Conservation (phyloP, 2,888 invertebrate genomes). For the Alentia gelatinosa region DNA sequence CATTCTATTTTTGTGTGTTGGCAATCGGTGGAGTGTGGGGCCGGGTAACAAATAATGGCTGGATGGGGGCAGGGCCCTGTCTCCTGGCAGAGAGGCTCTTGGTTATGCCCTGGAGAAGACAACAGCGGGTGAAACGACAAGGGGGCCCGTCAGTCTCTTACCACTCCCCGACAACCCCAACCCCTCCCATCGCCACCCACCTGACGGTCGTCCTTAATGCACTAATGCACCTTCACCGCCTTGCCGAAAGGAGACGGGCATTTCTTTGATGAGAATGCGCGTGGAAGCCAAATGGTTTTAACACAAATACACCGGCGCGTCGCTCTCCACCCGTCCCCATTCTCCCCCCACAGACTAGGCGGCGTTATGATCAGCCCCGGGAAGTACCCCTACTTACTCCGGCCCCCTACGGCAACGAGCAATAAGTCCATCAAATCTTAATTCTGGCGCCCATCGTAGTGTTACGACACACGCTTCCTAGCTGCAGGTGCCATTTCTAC, state of each 20-base stretch:
- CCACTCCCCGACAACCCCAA: not conserved
- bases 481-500: not conserved
- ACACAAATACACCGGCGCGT: not conserved
- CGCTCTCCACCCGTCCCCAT: not conserved
- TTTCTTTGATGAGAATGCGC: conserved; percentile 33
- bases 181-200: not conserved
- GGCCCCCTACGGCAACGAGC: not conserved
- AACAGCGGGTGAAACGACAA: not conserved
- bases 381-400: not conserved
- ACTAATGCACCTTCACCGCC: conserved; percentile 25
- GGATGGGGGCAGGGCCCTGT: not conserved
- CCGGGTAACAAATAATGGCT: not conserved
- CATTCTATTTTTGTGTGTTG: not conserved
- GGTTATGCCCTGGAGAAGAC: not conserved
- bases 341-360: not conserved
- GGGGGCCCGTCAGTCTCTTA: not conserved
- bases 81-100: too few species aligned
- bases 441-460: not conserved
- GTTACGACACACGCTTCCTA: not conserved
- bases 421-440: conserved; percentile 27
- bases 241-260: not conserved
- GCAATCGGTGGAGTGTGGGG: not conserved
- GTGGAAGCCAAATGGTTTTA: conserved; percentile 29
- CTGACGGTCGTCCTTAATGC: not conserved
- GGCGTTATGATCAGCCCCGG: not conserved